Evolutionary conservation across 2,113 vertebrate species (phyloP).

Genomic region (Cyanoderma ruficeps): DNA sequence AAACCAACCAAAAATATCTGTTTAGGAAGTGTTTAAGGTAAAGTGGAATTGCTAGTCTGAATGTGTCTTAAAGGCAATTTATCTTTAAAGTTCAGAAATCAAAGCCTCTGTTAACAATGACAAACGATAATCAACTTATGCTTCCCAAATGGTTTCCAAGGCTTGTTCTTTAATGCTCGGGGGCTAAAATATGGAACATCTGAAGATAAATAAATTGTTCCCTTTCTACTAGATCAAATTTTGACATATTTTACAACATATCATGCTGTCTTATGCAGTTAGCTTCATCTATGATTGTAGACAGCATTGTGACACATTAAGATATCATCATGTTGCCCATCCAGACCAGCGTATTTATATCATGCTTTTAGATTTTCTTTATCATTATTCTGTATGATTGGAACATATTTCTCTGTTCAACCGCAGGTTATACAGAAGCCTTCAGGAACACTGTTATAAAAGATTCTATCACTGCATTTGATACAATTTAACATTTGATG

Average conservation of each 20-base stretch:
- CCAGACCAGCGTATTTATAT: not conserved
- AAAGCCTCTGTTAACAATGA: not conserved
- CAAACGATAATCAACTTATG: not conserved
- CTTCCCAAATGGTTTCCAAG: not conserved
- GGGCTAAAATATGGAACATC: not conserved
- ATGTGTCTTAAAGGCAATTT: not conserved
- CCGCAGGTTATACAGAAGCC: not conserved
- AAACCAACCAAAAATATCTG: not conserved
- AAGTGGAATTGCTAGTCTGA: not conserved
- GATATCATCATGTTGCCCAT: not conserved
- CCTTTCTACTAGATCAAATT: not conserved
- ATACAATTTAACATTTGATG: not conserved
- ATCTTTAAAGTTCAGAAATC: not conserved
- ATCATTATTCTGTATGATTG: not conserved
- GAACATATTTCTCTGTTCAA: not conserved
- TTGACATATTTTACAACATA: not conserved
- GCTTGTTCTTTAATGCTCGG: not conserved
- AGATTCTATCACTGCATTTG: not conserved
- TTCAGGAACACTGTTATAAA: not conserved
- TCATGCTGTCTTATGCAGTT: not conserved
- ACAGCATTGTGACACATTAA: not conserved
- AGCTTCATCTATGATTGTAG: not conserved
- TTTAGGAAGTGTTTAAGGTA: not conserved
- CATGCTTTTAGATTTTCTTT: not conserved
- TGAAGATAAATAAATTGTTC: not conserved